Evolutionary conservation across 2,113 vertebrate genomes (phyloP), one percentile per base, ranked within the genome.

Genomic region (Xiphophorus hellerii): DNA sequence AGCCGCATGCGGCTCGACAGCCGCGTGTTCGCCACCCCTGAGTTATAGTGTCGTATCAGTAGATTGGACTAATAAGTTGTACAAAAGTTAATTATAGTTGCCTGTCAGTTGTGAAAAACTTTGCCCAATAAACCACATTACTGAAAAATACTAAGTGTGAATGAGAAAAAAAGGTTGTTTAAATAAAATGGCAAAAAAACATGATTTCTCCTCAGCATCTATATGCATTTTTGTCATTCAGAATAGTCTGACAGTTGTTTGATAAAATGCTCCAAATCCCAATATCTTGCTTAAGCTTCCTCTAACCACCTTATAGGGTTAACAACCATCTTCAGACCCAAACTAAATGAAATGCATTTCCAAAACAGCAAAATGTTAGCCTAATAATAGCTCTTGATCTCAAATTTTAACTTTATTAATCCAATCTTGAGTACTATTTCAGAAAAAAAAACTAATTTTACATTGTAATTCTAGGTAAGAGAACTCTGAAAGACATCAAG

Each of bases 401-500:
- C 39, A 5, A 42, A 15, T 42, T 13, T 42, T 42, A 42, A 13
- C 39, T 42, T 42, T 42, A 42, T 42, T 42, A 42, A 14, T 14
- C 39, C 13, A 42, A 1, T 42, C 15, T 42, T 42, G 4, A 42
- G 14, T 42, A 5, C 51, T 58, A 58, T 58, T 58, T 20, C 3
- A n/a, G 10, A n/a, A 11, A n/a, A 30, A 58, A 3, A 58, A 25
- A 1, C 0, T 6, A 3, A 58, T n/a, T 71, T 31, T 48, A 71
- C 14, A 70, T 74, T 60, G 71, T 84, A 66, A 58, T 58, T n/a
- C 51, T 11, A 3, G 3, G 11, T 54, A 48, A 72, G 39, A 5
- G 39, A 13, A 42, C 39, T 4, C 39, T 42, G 39, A 73, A 87
- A 67, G 71, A 88, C 74, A 82, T 82, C 68, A 76, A 76, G 74